phyloP scores from a whole-genome alignment of 2,797 vertebrate genomes.

The Diplodus sargus region DNA sequence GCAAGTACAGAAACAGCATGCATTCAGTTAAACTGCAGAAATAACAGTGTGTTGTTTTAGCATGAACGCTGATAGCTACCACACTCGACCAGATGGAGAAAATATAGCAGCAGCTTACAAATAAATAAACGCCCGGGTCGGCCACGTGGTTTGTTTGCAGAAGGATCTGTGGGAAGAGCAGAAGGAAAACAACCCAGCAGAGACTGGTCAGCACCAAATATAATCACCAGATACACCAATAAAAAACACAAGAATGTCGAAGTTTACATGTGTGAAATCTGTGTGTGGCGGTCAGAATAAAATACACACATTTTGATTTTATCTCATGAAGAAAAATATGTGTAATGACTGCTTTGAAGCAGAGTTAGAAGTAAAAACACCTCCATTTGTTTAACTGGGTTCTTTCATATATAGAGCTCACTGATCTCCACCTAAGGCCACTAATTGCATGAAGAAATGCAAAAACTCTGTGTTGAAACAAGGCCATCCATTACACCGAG shows the following conservation, averaged over 20 bases:
- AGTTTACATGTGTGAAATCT: constrained; percentile 14
- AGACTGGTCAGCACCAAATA: not conserved
- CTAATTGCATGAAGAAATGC: constrained; percentile 70
- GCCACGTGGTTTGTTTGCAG: not conserved
- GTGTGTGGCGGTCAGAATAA: not conserved
- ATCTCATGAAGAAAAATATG: constrained; percentile 16
- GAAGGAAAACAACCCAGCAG: constrained; percentile 4
- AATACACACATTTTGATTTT: constrained; percentile 14
- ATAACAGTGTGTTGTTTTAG: not conserved
- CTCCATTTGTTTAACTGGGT: constrained; percentile 50
- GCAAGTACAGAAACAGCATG: not conserved
- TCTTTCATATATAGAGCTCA: constrained; percentile 21
- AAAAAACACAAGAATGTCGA: not conserved
- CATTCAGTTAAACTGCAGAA: not conserved
- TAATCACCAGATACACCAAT: constrained; percentile 2
- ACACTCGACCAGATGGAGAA: not conserved
- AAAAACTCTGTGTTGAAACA: constrained; percentile 69
- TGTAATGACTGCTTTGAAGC: constrained; percentile 41
- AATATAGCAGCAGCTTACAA: constrained; percentile 24
- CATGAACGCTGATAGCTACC: not conserved
- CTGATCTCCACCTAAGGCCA: constrained; percentile 58
- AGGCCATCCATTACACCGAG: constrained; percentile 70
- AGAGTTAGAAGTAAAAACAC: constrained; percentile 23
- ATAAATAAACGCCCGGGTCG: constrained; percentile 14
- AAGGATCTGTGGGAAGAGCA: not conserved